Evolutionary conservation across 2,113 vertebrate genomes (phyloP), one percentile per base, ranked within the genome.

Genomic region (Mus pahari): DNA sequence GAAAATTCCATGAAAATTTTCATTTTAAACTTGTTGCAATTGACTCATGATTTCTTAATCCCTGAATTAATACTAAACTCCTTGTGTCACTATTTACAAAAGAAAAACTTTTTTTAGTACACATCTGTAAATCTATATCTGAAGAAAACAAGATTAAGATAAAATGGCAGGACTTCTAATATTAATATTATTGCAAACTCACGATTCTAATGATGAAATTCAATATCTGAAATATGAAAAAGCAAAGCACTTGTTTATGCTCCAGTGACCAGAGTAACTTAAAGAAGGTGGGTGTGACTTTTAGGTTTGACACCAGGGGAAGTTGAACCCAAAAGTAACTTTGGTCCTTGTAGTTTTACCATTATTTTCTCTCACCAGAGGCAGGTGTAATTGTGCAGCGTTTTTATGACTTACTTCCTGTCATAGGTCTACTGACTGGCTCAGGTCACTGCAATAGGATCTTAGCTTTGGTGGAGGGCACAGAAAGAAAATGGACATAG

Each of bases 311-410:
- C 55, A 7, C 22, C 26, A 42, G 55, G 1, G 22, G 13, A 82
- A 42, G n/a, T 60, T 62, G n/a, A 39, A 9, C 26, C n/a, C 7
- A 24, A 26, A 82, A 14, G 20, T 6, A 83, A 28, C n/a, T 42
- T 39, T 83, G 22, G 55, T 83, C 13, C n/a, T 60, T 83, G 55
- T 62, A 60, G n/a, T 83, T 83, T 83, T 26, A 5, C 26, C 10
- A 8, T 28, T 28, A 55, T 16, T 60, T 39, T 58, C 13, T 28
- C 8, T 28, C 7, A 4, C 24, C 36, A 28, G 22, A 28, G 13
- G 55, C 24, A 9, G 1, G 7, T 28, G 13, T 16, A 33, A 33
- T n/a, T 3, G 3, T 24, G 0, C 7, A 7, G 36, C 1, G 12
- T 0, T 3, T 28, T 19, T 5, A 24, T 83, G 79, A 42, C 1